A percentile compares a stretch with the other conserved stretches of the same genome.
These are phyloP conservation scores for Rhimphoctona megacephalus DNA, from an alignment of 2,888 invertebrate genomes.

Conservation along the genomic window DNA sequence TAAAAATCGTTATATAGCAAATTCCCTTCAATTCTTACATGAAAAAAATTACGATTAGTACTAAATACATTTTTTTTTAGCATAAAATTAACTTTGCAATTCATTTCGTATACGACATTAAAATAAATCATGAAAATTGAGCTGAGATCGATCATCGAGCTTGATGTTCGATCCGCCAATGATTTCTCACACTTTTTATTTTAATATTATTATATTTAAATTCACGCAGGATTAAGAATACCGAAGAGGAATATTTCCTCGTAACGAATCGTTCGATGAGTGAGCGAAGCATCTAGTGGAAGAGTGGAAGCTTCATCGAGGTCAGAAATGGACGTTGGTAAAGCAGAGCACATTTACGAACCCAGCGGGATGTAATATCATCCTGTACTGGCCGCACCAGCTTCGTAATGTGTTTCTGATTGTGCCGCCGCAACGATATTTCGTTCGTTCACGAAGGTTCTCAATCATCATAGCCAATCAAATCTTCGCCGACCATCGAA, in stretches of 20 bases:
- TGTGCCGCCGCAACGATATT: conserved; percentile 78
- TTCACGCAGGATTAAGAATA: background rate
- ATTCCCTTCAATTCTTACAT: background rate
- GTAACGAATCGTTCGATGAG: conserved; percentile 54
- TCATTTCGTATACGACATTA: too few species aligned
- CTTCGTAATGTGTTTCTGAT: conserved; percentile 84
- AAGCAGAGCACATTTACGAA: conserved; percentile 76
- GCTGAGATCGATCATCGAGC: too few species aligned
- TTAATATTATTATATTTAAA: background rate
- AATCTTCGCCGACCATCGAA: background rate
- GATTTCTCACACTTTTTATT: background rate
- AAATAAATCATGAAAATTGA: too few species aligned
- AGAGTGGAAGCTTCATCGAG: conserved; percentile 54
- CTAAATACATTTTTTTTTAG: background rate
- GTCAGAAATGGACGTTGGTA: conserved; percentile 64
- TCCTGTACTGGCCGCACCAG: conserved; percentile 64
- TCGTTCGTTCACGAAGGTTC: conserved; percentile 64
- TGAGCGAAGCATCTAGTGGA: conserved; percentile 51
- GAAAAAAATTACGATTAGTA: background rate
- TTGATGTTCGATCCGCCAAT: background rate
- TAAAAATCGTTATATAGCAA: background rate
- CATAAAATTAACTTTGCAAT: too few species aligned
- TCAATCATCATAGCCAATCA: conserved; percentile 47
- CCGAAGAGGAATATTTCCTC: conserved; percentile 19
- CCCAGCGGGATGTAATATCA: conserved; percentile 81